Conservation (phyloP, 2,888 invertebrate genomes). For the Limnephilus rhombicus region DNA sequence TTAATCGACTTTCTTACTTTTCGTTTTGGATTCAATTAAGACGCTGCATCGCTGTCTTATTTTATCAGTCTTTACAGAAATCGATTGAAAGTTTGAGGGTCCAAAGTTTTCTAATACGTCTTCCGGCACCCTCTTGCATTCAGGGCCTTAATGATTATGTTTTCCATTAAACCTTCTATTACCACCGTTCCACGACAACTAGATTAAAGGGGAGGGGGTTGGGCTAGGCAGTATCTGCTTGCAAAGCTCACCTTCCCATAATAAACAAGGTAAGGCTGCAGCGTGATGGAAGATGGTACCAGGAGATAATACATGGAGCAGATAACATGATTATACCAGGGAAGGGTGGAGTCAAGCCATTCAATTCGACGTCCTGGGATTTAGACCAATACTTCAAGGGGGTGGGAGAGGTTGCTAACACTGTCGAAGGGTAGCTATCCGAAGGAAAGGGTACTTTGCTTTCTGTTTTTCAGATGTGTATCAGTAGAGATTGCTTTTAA, state of each 20-base stretch:
- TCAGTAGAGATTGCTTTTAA: neutral
- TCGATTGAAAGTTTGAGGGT: neutral
- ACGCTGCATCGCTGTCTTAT: neutral
- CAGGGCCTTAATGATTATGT: slow-evolving; percentile 32
- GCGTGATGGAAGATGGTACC: slow-evolving; percentile 38
- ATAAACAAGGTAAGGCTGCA: slow-evolving; percentile 25
- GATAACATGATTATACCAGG: slow-evolving; percentile 52
- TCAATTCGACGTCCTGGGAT: slow-evolving; percentile 56
- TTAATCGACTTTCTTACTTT: neutral
- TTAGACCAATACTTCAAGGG: slow-evolving; percentile 47
- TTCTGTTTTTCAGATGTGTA: slow-evolving; percentile 25
- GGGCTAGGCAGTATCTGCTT: neutral
- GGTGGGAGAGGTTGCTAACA: slow-evolving; percentile 5
- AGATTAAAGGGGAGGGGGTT: slow-evolving; percentile 29
- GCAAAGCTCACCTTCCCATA: slow-evolving; percentile 24
- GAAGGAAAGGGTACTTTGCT: slow-evolving; percentile 4
- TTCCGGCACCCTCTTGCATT: slow-evolving; percentile 6
- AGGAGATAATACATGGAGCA: slow-evolving; percentile 25
- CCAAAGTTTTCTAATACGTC: neutral
- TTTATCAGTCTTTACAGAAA: neutral
- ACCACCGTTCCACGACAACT: slow-evolving; percentile 25
- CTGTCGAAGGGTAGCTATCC: neutral
- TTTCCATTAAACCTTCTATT: slow-evolving; percentile 40
- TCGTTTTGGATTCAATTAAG: neutral
- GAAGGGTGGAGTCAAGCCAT: slow-evolving; percentile 63